A percentile compares a stretch with the other conserved stretches of the same genome.
Evolutionary conservation across 1,140 invertebrate species (phyloP).

Genomic region (Trialeurodes vaporariorum): DNA sequence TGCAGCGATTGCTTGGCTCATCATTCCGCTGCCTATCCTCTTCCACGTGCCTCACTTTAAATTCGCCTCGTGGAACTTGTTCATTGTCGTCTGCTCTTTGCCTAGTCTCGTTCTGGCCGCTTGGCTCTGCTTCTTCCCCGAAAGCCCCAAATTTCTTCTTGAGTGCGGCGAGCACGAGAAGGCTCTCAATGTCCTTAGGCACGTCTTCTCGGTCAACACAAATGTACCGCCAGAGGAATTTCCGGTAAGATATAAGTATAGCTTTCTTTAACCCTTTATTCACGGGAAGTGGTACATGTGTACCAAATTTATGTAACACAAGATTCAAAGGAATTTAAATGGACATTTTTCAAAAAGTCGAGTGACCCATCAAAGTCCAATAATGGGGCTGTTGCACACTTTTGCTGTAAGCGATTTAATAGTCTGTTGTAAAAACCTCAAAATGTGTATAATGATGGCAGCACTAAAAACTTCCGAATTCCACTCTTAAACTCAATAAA

Average conservation of each 20-base stretch:
- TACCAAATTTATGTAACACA: too few species aligned
- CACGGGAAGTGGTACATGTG: too few species aligned
- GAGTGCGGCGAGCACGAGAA: constrained; percentile 60
- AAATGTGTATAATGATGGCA: too few species aligned
- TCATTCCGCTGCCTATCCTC: constrained; percentile 49
- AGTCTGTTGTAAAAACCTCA: too few species aligned
- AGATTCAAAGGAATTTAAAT: too few species aligned
- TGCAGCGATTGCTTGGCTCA: constrained; percentile 55
- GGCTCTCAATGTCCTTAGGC: constrained; percentile 50
- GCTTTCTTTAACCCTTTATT: too few species aligned
- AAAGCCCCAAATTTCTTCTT: constrained; percentile 74
- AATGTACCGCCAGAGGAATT: constrained; percentile 49
- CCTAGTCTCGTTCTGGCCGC: constrained; percentile 46
- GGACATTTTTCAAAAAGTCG: too few species aligned
- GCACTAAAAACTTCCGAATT: too few species aligned
- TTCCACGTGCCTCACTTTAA: constrained; percentile 42
- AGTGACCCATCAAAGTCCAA: too few species aligned
- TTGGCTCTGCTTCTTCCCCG: constrained; percentile 63
- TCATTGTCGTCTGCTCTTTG: constrained; percentile 51
- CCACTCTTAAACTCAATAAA: too few species aligned
- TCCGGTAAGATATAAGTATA: constrained; percentile 53
- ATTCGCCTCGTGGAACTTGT: constrained; percentile 63
- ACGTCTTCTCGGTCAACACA: constrained; percentile 56
- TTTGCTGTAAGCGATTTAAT: too few species aligned
- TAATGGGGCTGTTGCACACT: too few species aligned